Base-by-base conservation (phyloP, 2,888 invertebrate species). In the Adelognathus sp. region DNA sequence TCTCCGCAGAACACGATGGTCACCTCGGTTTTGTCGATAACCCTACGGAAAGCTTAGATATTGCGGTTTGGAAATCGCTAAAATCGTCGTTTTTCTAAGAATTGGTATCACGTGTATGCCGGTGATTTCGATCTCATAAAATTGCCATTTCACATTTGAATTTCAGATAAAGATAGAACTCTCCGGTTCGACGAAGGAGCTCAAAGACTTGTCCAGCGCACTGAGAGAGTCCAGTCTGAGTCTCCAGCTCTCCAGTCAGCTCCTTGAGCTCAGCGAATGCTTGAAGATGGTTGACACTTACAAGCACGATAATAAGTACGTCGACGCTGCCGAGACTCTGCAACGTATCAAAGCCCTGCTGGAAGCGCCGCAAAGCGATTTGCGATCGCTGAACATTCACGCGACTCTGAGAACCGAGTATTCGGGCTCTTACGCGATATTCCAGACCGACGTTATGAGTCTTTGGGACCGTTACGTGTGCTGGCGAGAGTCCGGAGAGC, bases 181-280 rank as follows among this genome's bases (percentile, higher is more conserved):
- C 44, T 90, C 92, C 1, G 93, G 94, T 72, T 94, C 95, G 0
- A 93, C 93, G 63, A 93, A 93, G 58, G 95, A 94, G 86, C 91
- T 96, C 81, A 92, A 94, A 44, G 92, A 92, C 73, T 91, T 95
- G 50, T 92, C 93, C 0, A 87, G 91, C 11, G 92, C 93, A 36
- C 89, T 96, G 50, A 91, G 93, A 74, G 94, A 94, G 82, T 92
- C 94, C 0, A 92, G 93, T 18, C 92, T 94, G 82, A 93, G 94
- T n/a, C 83, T 95, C 18, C 91, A 92, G 36, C 90, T 95, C 31
- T 90, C 92, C 0, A 87, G 87, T 24, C 89, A 91, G 71, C 82
- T 94, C 4, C 84, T 92, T 21, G 85, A 90, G 36, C 86, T 93
- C 18, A 89, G 93, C 78, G 88, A 92, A 66, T 87, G 85, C 24